Evolutionary conservation across 1,140 invertebrate genomes (phyloP), one percentile per base, ranked within the genome.

Genomic region (Macrobrachium rosenbergii): DNA sequence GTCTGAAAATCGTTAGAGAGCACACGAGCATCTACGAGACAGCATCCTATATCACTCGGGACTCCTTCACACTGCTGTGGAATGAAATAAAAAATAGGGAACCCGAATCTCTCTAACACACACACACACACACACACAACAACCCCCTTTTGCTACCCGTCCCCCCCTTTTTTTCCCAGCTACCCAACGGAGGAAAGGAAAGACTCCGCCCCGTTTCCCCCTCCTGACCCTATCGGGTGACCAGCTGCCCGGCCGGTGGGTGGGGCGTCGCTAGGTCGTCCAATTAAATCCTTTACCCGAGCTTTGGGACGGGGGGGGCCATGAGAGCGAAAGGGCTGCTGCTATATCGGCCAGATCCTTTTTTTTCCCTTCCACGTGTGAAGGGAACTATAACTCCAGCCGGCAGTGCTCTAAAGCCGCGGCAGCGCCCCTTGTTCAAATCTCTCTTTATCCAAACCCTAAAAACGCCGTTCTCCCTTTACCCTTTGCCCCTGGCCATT

Each of bases 31-130:
- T 8, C 64, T 11, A 37, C 52, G 28, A 59, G 60, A 23, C 19
- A 45, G 75, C n/a, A 37, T 1, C 28, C 28, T 37, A 14, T 12
- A 52, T 77, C 84, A 87, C 84, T 78, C 78, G 78, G 73, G 78
- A 58, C 45, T 37, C 64, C 77, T 16, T 69, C 64, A 62, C 52
- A 52, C 62, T 78, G 58, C 43, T 86, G n/a, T 58, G 81, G 23
- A 83, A 37, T 83, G 72, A 83, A 76, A 83, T 83, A 87, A 87
- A 87, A 87, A 87, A 87, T 60, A 73, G 84, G 84, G 84, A 85
- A 19, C 80, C 16, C 23, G 16, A 21, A 58, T 60, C 21, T 12
- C 52, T 52, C 52, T 37, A 1, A 2, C 28, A 2, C 28, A 37
- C 28, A 37, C 28, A 52, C 52, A 52, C 8, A 52, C 52, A 52